Conservation (phyloP, 2,797 vertebrate species). For the Poeciliopsis paucimaculata region DNA sequence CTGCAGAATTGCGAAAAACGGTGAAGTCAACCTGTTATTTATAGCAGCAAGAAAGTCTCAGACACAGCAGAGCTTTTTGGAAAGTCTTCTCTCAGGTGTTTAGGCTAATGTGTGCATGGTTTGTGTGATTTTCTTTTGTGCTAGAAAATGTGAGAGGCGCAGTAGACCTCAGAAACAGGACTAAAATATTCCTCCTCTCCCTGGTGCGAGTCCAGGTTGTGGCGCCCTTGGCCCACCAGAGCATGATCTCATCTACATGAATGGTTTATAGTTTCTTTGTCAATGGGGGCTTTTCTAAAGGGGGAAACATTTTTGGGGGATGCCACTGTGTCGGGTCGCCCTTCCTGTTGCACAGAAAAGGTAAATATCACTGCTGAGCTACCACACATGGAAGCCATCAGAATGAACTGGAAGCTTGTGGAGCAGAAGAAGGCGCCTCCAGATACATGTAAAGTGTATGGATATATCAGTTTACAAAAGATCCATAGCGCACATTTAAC, state of each 20-base stretch:
- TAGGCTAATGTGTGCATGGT: not conserved
- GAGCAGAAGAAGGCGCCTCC: constrained; percentile 53
- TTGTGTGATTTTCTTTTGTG: not conserved
- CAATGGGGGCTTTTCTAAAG: constrained; percentile 56
- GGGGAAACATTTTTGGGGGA: constrained; percentile 60
- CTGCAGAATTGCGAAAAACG: not conserved
- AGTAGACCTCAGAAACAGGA: constrained; percentile 6
- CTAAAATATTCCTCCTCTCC: constrained; percentile 9
- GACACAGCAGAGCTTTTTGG: not conserved
- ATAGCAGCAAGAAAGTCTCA: not conserved
- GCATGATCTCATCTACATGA: constrained; percentile 63
- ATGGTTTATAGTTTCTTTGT: constrained; percentile 69
- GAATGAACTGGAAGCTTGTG: constrained; percentile 54
- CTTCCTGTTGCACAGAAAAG: constrained; percentile 63
- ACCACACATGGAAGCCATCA: constrained; percentile 77
- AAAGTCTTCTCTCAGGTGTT: constrained; percentile 7
- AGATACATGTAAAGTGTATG: constrained; percentile 48
- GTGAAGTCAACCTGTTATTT: not conserved
- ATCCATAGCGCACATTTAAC: constrained; percentile 24
- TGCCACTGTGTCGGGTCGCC: constrained; percentile 61
- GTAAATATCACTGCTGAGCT: constrained; percentile 52
- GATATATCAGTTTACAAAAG: constrained; percentile 30
- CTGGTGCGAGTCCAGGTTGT: constrained; percentile 21
- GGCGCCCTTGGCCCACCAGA: constrained; percentile 32
- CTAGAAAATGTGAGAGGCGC: not conserved